Percentiles rank a stretch among this genome's conserved stretches.
These are phyloP conservation scores for Palythoa grandis DNA, from an alignment of 92 coral and sea anemone species.

Conservation along the genomic window DNA sequence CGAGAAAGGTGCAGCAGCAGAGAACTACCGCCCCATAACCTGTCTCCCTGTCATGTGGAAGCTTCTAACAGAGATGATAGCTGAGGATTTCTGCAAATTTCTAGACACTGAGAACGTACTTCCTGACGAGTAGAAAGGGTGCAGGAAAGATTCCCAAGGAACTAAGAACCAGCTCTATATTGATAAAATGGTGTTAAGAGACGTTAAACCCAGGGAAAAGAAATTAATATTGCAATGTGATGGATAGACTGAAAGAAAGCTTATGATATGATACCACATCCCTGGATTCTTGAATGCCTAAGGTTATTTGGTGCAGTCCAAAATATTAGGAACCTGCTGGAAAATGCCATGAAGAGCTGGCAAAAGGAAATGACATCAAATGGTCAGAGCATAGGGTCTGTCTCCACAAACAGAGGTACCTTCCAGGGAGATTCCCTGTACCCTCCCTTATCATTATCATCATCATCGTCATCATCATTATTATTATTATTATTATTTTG, in stretches of 20 bases:
- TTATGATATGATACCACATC: no score
- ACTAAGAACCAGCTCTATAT: neutral
- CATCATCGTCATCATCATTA: no score
- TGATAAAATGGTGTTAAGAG: neutral
- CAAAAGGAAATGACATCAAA: constrained; percentile 26
- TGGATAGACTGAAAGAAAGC: no score
- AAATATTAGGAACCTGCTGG: constrained; percentile 16
- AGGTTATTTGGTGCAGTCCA: constrained; percentile 31
- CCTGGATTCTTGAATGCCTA: no score
- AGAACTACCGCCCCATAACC: constrained; percentile 6
- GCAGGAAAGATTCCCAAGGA: neutral
- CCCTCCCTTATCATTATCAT: no score
- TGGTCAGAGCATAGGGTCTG: constrained; percentile 1
- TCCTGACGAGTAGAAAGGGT: neutral
- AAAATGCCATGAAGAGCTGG: constrained; percentile 24
- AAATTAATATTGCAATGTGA: no score
- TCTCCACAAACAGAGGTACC: constrained; percentile 13
- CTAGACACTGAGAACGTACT: neutral
- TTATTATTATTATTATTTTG: no score
- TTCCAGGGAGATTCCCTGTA: no score
- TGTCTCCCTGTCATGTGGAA: neutral
- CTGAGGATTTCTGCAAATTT: neutral
- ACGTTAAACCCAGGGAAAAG: no score
- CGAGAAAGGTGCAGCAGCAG: neutral
- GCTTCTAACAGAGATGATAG: neutral